Evolutionary conservation across 2,113 vertebrate species (phyloP).

Genomic region (Ploceus nigricollis): DNA sequence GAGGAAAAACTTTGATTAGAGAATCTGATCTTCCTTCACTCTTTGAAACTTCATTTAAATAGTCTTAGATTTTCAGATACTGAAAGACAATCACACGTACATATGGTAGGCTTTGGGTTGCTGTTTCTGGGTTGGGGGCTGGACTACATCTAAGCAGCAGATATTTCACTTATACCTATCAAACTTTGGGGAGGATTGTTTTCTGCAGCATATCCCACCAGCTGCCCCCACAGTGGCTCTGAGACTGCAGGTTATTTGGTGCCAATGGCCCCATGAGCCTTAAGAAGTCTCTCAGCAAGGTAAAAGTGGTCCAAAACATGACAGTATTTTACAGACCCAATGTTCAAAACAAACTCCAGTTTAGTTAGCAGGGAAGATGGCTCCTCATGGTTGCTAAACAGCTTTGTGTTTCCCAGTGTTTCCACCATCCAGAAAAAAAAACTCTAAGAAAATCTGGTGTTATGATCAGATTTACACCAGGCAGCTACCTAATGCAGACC

Average conservation of each 20-base stretch:
- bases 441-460: background rate
- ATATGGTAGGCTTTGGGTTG: background rate
- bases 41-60: background rate
- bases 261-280: background rate
- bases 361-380: background rate
- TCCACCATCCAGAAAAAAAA: background rate
- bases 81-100: background rate
- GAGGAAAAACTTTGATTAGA: background rate
- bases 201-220: background rate
- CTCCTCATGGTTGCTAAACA: background rate
- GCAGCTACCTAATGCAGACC: background rate
- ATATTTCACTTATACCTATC: background rate
- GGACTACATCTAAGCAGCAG: background rate
- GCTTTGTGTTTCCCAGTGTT: background rate
- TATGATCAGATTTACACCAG: background rate
- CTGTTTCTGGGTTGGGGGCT: background rate
- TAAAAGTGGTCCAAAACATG: background rate
- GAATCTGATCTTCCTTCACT: background rate
- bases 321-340: background rate
- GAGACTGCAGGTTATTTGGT: background rate
- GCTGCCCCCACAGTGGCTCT: background rate
- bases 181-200: background rate
- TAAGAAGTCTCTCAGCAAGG: background rate
- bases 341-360: background rate
- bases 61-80: background rate